Evolutionary conservation across 2,888 invertebrate species (phyloP), one percentile per base, ranked within the genome.

Genomic region (Iphiclides podalirius): DNA sequence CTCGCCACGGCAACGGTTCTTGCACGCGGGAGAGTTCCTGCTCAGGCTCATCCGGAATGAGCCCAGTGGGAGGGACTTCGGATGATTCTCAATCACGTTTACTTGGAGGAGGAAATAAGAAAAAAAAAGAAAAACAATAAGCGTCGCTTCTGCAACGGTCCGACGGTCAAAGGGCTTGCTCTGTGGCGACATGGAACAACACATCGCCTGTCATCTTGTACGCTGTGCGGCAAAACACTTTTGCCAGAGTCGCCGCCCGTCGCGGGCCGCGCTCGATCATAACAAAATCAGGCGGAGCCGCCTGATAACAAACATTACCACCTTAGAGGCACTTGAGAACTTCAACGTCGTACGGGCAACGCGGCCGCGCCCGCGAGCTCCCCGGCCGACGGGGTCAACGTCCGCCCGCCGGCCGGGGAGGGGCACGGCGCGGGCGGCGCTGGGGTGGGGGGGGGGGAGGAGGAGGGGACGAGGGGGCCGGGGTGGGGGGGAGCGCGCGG

Each of bases 301-400:
- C 44, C 17, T 44, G 49, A 49, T 49, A 49, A 49, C 49, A 49
- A 43, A 23, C 13, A 49, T 38, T 37, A 47, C 47, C 47, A 42
- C 14, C n/a, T 31, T 20, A 48, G 42, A 48, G 48, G 48, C 48
- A 48, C 48, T 48, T 48, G 36, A 28, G 35, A 48, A 40, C 9
- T 42, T 47, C 6, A 20, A 20, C 20, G 20, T 20, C 20, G 20
- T 6, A 20, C 20, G 20, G 6, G 20, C 20, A 6, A 20, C 20
- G 20, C 20, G 20, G 6, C 3, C n/a, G n/a, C n/a, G n/a, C n/a
- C n/a, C n/a, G 3, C 20, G 6, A 20, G 4, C 4, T 20, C 20
- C 3, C 3, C 20, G 20, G 20, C 20, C 20, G 20, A 20, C 20
- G 20, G 6, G 20, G 20, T 3, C 20, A 6, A 6, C 20, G 20